Conservation (phyloP, 2,113 vertebrate species). For the Candoia aspera region DNA sequence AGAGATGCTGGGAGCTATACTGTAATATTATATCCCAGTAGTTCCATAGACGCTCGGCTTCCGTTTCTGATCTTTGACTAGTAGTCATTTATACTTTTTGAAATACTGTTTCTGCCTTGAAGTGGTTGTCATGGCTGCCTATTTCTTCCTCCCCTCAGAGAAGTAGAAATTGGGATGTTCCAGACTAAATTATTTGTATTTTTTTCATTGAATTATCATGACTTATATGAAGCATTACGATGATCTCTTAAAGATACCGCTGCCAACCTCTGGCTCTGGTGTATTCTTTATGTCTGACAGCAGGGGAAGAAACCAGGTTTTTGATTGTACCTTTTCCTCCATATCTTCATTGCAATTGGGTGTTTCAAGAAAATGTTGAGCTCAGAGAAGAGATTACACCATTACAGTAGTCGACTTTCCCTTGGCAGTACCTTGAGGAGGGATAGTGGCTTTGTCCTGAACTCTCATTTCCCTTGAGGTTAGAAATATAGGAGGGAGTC, state of each 20-base stretch:
- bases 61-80: not conserved
- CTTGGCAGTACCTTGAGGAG: not conserved
- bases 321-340: not conserved
- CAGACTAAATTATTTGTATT: not conserved
- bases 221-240: not conserved
- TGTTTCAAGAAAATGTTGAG: not conserved
- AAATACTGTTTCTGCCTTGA: not conserved
- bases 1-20: not conserved
- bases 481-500: not conserved
- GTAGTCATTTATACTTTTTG: not conserved
- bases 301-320: not conserved
- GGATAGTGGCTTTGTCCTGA: not conserved
- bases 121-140: not conserved
- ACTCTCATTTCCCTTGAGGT: not conserved
- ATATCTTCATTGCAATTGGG: not conserved
- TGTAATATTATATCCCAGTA: not conserved
- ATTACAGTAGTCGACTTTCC: not conserved
- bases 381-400: not conserved
- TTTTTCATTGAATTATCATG: not conserved
- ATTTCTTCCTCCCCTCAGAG: not conserved
- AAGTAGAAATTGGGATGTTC: not conserved
- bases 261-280: not conserved
- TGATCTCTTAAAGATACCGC: not conserved
- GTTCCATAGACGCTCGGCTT: not conserved
- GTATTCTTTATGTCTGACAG: not conserved